Evolutionary conservation across 2,113 vertebrate genomes (phyloP).

Genomic region (Plecotus auritus): DNA sequence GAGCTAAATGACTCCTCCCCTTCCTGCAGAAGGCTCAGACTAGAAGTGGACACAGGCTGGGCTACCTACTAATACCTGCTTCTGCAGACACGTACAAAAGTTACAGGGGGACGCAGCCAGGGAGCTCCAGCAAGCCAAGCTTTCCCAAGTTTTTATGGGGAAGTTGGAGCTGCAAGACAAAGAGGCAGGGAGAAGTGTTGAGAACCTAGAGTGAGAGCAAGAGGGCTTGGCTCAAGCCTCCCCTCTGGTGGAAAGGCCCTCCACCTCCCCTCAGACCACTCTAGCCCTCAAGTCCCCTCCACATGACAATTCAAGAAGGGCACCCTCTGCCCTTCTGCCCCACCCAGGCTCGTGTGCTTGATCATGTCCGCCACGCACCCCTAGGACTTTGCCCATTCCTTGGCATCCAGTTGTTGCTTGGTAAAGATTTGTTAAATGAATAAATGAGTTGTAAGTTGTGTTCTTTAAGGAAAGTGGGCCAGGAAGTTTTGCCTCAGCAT

Average conservation of each 20-base stretch:
- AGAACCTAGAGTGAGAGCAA: not conserved
- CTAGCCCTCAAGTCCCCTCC: not conserved
- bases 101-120: not conserved
- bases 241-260: not conserved
- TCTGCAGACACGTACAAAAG: not conserved
- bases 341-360: not conserved
- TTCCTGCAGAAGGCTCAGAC: not conserved
- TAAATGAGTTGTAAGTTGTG: not conserved
- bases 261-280: rapidly evolving
- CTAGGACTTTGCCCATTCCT: not conserved
- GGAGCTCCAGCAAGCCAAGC: not conserved
- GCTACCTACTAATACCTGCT: not conserved
- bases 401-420: not conserved
- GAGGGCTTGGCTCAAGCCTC: not conserved
- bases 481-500: not conserved
- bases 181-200: not conserved
- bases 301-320: not conserved
- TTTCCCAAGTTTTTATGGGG: not conserved
- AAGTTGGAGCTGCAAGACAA: not conserved
- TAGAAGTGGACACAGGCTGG: not conserved
- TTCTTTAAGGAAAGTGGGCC: not conserved
- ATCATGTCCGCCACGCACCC: not conserved
- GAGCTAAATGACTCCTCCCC: not conserved
- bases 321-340: not conserved
- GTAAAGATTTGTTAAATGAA: not conserved